Evolutionary conservation across 1,140 invertebrate genomes (phyloP), one percentile per base, ranked within the genome.

Genomic region (Panagrolaimus sp.): DNA sequence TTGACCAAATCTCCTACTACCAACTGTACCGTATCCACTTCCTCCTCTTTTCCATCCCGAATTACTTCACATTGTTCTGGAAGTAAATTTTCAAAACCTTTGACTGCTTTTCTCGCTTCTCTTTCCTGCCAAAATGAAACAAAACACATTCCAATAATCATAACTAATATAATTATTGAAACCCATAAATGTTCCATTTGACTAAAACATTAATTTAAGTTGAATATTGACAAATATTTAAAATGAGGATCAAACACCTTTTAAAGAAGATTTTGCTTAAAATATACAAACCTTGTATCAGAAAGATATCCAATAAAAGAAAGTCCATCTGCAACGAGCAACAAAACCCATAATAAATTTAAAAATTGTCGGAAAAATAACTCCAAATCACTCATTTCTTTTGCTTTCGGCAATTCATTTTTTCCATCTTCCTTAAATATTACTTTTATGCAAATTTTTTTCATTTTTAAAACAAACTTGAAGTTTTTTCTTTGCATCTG

Each of bases 1-100:
- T 94, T 91, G 81, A 96, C 92, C 74, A 96, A 89, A 84, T 96
- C 93, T 46, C 93, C 93, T 68, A 94, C 86, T 24, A 94, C 92
- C 69, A 96, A 86, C 78, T 94, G 90, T 85, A 94, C 92, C 73
- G 92, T 92, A 46, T 89, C 88, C 67, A 96, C 85, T 65, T 91
- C 94, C 69, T 91, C 84, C 83, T 94, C 95, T 84, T 94, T 90
- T 72, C 94, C 94, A 85, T 94, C 91, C 75, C 96, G 89, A 75
- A 97, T 88, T 65, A 95, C 94, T 66, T 91, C 91, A 24, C 94
- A 94, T 84, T 93, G 94, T 88, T 96, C 89, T 44, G 83, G 77
- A 28, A 77, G 43, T 17, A 77, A 48, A 45, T 77, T 79, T 45
- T 76, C 74, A 46, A 77, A 79, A 6, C 74, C 74, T 38, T 38